Base-by-base conservation (phyloP, 2,888 invertebrate species). In the Lymantria dispar region DNA sequence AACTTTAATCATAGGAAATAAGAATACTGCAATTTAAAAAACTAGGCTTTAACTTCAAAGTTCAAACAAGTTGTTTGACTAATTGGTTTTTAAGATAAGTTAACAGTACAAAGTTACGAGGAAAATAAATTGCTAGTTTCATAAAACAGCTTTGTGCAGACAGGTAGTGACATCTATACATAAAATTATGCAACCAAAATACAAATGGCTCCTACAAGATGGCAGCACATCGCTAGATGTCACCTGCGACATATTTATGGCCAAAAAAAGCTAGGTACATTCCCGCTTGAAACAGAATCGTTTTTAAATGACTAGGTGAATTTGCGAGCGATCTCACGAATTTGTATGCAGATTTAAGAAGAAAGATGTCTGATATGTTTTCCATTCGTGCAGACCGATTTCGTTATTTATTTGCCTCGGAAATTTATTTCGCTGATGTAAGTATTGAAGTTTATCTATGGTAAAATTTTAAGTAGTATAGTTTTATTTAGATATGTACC, bases 291-390 rank as follows among this genome's bases (percentile, higher is more conserved):
- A 85, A 84, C 81, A 79, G 80, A 85, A 86, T 85, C 84, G 85
- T 72, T 85, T 85, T 87, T 85, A 88, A 88, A 88, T 89, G 87
- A 88, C 85, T 85, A 73, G 76, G 83, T 81, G 87, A 88, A 87
- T 89, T 87, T 87, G 84, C 75, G 76, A 78, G 83, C 80, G 85
- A 86, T 85, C 81, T 85, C 83, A 80, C 85, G 84, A 87, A 85
- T 86, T 84, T 86, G 84, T 85, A 85, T 85, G 83, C 80, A 85
- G 85, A 86, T 85, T 85, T 83, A 85, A 79, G 82, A 75, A 84
- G 84, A 83, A 80, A 83, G 83, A 83, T 79, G 81, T 83, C 78
- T 82, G 76, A 82, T 80, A 78, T 83, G 80, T 84, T 84, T 83
- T 80, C 75, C 78, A 78, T 66, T 82, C 81, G 80, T 81, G 80